Conservation (phyloP, 2,113 vertebrate genomes). For the Columba livia region DNA sequence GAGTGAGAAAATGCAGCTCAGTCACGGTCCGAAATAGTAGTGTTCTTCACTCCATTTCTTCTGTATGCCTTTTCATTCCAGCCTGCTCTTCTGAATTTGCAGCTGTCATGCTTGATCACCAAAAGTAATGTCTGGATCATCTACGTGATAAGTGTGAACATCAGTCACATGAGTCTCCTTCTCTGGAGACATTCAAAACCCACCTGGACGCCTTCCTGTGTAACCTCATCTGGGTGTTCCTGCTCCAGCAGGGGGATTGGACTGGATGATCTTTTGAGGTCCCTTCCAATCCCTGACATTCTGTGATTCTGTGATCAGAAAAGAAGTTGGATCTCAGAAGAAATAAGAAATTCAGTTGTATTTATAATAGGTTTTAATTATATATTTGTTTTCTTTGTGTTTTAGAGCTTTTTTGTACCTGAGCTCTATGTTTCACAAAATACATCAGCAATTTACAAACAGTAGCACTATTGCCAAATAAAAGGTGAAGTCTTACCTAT, state of each 20-base stretch:
- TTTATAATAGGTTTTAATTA: background rate
- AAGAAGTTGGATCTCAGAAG: background rate
- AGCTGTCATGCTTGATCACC: background rate
- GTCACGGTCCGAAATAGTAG: background rate
- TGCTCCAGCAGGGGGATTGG: too few relatives aligned
- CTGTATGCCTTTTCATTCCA: background rate
- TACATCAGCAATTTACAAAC: background rate
- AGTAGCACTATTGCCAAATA: background rate
- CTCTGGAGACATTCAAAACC: too few relatives aligned
- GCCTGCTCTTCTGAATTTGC: background rate
- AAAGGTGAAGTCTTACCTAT: background rate
- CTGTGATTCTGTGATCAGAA: background rate
- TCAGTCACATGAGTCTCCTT: background rate
- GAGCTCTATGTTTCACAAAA: background rate
- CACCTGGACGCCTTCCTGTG: too few relatives aligned
- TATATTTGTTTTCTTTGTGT: background rate
- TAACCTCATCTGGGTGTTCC: too few relatives aligned
- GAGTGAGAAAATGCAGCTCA: background rate
- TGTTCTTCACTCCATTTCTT: background rate
- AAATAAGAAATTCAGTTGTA: background rate
- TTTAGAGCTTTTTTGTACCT: background rate
- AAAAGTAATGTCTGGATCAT: background rate
- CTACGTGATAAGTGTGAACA: background rate
- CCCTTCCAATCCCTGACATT: too few relatives aligned
- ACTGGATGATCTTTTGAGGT: too few relatives aligned